Base-by-base conservation (phyloP, 2,113 vertebrate species). In the Perca flavescens region DNA sequence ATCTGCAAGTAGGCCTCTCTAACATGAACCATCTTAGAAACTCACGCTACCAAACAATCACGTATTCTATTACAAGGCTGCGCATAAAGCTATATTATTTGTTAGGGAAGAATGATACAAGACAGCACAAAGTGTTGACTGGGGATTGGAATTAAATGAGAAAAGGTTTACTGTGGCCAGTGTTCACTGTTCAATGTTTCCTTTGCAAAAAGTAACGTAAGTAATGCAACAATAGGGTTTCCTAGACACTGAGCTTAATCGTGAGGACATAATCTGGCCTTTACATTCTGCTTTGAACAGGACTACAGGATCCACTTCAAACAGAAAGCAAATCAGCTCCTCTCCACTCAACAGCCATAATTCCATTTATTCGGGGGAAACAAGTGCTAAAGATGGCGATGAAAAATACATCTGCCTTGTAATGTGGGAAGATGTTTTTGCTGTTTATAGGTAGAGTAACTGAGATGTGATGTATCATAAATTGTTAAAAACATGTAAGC, bases 221-320 rank as follows among this genome's bases (percentile, higher is more conserved):
- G 62, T 28, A 71, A 88, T 80, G 47, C 75, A 81, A 81, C 40
- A 73, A 75, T 50, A 68, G 62, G 67, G 60, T 71, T 86, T 76
- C 65, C 28, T 31, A 61, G 74, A 72, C 50, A 70, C 67, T 25
- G 50, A 46, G 78, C 75, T 83, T 60, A 75, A 80, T 77, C 52
- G 15, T 25, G 63, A 85, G 73, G 62, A 82, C 70, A 86, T 74
- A 72, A 69, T 73, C 50, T 78, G 86, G 84, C 78, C 87, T 93
- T 91, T 71, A 83, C 56, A 76, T 82, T 69, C 65, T 67, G 72
- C 86, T 93, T 91, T 87, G 79, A 92, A 86, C 50, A 82, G 56
- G 58, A 83, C 73, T 65, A 76, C 60, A 82, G 79, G 65, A 77
- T 82, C 65, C 74, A 85, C 80, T 92, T 87, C 79, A 93, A 91